Evolutionary conservation across 2,113 vertebrate genomes (phyloP).

Genomic region (Lontra canadensis): DNA sequence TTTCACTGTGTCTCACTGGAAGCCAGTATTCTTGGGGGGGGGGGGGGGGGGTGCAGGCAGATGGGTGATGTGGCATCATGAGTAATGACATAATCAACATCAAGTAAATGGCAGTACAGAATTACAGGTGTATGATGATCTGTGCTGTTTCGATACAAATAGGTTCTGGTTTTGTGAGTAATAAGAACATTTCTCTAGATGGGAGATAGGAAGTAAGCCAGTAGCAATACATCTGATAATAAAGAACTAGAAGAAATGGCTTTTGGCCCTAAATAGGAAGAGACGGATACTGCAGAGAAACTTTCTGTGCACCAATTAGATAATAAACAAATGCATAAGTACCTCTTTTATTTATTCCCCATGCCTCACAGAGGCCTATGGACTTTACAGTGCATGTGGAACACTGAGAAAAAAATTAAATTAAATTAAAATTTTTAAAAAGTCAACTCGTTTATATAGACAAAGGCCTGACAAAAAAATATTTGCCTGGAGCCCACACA

Average conservation of each 20-base stretch:
- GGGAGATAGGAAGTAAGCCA: neutral
- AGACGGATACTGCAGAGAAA: neutral
- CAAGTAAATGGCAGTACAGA: neutral
- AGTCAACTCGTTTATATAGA: neutral
- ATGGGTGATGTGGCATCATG: neutral
- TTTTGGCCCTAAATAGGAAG: neutral
- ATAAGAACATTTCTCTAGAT: neutral
- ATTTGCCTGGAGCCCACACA: neutral
- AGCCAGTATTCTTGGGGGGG: neutral
- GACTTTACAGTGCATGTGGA: neutral
- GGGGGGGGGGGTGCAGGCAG: no score
- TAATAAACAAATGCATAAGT: neutral
- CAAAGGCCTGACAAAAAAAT: neutral
- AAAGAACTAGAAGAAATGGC: neutral
- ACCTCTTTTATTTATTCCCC: neutral
- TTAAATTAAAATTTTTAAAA: no score
- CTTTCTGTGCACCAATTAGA: neutral
- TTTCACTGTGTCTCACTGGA: neutral
- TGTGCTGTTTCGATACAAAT: neutral
- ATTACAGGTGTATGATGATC: neutral
- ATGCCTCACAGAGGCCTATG: neutral
- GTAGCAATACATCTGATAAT: neutral
- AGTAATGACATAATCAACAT: neutral
- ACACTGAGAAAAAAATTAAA: no score
- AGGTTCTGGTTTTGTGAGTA: neutral